phyloP scores from a whole-genome alignment of 2,888 invertebrate species.

The Napeogenes inachia region DNA sequence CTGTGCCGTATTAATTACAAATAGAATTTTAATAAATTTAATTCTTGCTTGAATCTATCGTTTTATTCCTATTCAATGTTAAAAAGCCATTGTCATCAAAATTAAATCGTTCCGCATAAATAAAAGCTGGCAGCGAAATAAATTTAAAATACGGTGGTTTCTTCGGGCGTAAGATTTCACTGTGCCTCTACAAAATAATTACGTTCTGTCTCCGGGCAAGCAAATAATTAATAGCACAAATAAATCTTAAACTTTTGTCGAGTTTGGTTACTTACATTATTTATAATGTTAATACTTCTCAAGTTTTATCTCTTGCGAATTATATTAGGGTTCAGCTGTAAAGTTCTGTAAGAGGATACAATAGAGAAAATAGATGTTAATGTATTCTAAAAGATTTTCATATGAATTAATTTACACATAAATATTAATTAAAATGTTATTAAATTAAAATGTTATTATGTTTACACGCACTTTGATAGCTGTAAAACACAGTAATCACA shows the following conservation, averaged over 20 bases:
- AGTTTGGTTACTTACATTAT: conserved; percentile 52
- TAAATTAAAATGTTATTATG: too few species aligned
- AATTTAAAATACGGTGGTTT: conserved; percentile 46
- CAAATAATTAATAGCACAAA: conserved; percentile 60
- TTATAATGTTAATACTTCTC: conserved; percentile 46
- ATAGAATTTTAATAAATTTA: conserved; percentile 20
- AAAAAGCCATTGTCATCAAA: conserved; percentile 38
- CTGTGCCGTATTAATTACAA: not conserved
- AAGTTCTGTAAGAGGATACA: conserved; percentile 1
- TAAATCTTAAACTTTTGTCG: conserved; percentile 62
- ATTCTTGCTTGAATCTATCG: conserved; percentile 19
- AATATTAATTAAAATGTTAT: too few species aligned
- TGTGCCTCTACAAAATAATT: conserved; percentile 59
- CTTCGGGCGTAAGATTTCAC: conserved; percentile 53
- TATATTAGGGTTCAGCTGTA: conserved; percentile 16
- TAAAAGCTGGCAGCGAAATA: conserved; percentile 39
- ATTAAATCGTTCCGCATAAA: conserved; percentile 39
- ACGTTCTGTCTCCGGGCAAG: conserved; percentile 54
- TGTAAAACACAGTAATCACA: too few species aligned
- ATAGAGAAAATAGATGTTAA: conserved; percentile 7
- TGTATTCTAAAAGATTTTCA: conserved; percentile 7
- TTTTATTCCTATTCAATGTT: conserved; percentile 23
- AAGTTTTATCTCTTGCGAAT: conserved; percentile 26
- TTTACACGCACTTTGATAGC: too few species aligned
- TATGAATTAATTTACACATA: not conserved